phyloP scores from a whole-genome alignment of 2,888 invertebrate genomes.

The Cosmia pyralina region DNA sequence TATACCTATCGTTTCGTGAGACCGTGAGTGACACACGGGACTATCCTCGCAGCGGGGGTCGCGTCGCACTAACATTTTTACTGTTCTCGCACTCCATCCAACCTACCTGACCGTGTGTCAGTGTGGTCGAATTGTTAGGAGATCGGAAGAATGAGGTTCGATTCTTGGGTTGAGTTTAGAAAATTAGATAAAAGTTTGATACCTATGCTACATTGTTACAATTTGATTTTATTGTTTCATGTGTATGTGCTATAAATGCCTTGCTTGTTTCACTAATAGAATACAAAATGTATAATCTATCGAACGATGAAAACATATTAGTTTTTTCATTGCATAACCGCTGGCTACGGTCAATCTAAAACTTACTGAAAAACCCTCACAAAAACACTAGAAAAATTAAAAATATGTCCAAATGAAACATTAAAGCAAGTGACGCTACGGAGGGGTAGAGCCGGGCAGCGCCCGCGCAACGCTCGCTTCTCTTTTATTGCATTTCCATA shows the following conservation, averaged over 20 bases:
- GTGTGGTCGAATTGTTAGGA: slow-evolving; percentile 56
- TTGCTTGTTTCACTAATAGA: too few relatives aligned
- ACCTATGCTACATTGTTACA: too few relatives aligned
- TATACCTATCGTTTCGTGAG: slow-evolving; percentile 72
- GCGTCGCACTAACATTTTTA: slow-evolving; percentile 78
- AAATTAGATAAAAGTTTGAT: background rate
- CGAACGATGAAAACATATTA: too few relatives aligned
- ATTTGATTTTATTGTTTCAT: too few relatives aligned
- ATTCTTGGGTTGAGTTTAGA: slow-evolving; percentile 56
- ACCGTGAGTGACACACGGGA: slow-evolving; percentile 84
- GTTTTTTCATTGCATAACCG: background rate
- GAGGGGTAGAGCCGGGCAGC: slow-evolving; percentile 60
- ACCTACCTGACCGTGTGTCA: slow-evolving; percentile 75
- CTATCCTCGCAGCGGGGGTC: slow-evolving; percentile 80
- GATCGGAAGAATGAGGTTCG: slow-evolving; percentile 61
- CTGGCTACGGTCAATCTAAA: background rate
- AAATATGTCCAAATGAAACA: slow-evolving; percentile 25
- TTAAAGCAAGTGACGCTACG: slow-evolving; percentile 65
- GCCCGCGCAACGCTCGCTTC: slow-evolving; percentile 73
- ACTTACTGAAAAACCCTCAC: background rate
- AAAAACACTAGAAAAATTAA: slow-evolving; percentile 31
- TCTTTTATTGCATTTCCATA: slow-evolving; percentile 86
- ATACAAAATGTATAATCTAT: too few relatives aligned
- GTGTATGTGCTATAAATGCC: too few relatives aligned
- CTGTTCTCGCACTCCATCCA: slow-evolving; percentile 78